phyloP scores from a whole-genome alignment of 2,888 invertebrate species.

The Dasysyrphus albostriatus region DNA sequence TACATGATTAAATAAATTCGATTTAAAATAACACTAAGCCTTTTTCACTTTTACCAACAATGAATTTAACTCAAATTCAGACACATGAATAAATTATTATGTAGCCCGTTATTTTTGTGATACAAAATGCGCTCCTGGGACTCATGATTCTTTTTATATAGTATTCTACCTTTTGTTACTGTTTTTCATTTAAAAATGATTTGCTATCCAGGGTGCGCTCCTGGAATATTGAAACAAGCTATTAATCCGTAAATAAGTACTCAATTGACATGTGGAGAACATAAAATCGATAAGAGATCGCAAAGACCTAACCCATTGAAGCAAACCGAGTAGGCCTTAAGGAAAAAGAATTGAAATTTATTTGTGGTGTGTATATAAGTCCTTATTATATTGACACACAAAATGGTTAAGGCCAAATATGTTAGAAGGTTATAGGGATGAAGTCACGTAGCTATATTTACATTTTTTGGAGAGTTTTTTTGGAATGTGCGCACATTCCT shows the following conservation, averaged over 20 bases:
- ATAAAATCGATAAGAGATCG: slow-evolving; percentile 73
- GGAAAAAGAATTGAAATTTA: slow-evolving; percentile 68
- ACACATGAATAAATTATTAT: too few species aligned
- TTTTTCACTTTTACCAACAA: too few species aligned
- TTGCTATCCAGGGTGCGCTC: slow-evolving; percentile 50
- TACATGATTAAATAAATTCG: too few species aligned
- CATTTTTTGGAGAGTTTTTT: slow-evolving; percentile 46
- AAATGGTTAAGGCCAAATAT: slow-evolving; percentile 49
- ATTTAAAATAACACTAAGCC: too few species aligned
- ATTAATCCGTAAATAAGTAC: slow-evolving; percentile 74
- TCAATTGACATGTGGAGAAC: slow-evolving; percentile 74
- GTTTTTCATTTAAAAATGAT: slow-evolving; percentile 52
- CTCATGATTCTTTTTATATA: neutral
- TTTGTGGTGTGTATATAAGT: slow-evolving; percentile 47
- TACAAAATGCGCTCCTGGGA: slow-evolving; percentile 2
- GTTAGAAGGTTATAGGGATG: slow-evolving; percentile 47
- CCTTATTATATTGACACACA: slow-evolving; percentile 56
- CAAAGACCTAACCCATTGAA: slow-evolving; percentile 24
- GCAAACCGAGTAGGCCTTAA: neutral
- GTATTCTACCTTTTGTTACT: slow-evolving; percentile 22
- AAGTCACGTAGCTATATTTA: slow-evolving; percentile 72
- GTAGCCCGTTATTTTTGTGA: too few species aligned
- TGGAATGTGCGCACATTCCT: slow-evolving; percentile 19
- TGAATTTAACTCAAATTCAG: too few species aligned
- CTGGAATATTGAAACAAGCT: slow-evolving; percentile 73